These are phyloP conservation scores for Sinella curviseta DNA, from an alignment of 1,140 invertebrate species.

Conservation along the genomic window DNA sequence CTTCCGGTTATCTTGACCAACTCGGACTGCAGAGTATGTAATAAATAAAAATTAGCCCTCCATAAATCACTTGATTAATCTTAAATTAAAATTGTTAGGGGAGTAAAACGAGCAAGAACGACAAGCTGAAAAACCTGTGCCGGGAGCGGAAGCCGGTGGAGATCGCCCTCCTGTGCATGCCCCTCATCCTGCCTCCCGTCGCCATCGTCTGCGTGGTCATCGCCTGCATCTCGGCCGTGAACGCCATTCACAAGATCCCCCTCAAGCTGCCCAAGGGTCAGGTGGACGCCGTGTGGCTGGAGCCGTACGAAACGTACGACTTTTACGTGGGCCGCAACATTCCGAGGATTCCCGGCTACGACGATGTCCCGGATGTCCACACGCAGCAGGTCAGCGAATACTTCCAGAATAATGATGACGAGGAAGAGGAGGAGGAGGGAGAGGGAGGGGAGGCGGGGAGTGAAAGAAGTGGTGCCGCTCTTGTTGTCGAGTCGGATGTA, in stretches of 20 bases:
- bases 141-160: neutral
- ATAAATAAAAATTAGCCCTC: neutral
- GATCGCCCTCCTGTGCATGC: neutral
- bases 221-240: neutral
- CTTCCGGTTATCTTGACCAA: neutral
- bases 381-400: neutral
- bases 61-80: neutral
- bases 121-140: neutral
- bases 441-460: neutral
- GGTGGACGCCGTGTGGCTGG: neutral
- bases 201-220: neutral
- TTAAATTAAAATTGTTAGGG: neutral
- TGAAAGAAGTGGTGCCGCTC: too few species aligned
- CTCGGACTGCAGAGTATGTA: neutral
- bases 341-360: neutral
- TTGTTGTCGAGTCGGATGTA: too few species aligned
- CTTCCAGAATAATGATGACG: neutral
- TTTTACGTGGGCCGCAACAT: conserved; percentile 3
- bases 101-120: neutral
- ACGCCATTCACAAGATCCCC: neutral
- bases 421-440: neutral
- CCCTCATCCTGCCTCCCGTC: neutral
- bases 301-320: conserved; percentile 1
- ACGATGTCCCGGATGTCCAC: neutral
- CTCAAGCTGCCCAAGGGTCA: neutral